These are phyloP conservation scores for Taxidea taxus DNA, from an alignment of 2,113 vertebrate species.

Conservation along the genomic window DNA sequence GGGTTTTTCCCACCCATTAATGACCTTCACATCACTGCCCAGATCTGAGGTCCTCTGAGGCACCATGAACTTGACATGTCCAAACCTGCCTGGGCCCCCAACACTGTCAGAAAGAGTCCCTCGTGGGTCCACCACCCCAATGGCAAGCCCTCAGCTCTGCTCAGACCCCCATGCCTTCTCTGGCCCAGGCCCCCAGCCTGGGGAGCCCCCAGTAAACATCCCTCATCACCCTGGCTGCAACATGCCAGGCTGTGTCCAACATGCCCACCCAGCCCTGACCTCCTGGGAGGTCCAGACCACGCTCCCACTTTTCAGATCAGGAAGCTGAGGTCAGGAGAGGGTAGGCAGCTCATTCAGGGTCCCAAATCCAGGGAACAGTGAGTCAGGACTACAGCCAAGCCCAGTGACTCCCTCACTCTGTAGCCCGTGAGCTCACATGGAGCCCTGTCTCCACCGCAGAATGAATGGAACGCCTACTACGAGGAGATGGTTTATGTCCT, in stretches of 20 bases:
- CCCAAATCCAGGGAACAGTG: neutral
- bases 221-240: neutral
- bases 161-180: neutral
- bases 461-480: constrained; percentile 77
- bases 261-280: neutral
- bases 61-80: rapidly evolving
- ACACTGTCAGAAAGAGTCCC: neutral
- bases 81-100: neutral
- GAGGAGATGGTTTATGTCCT: constrained; percentile 87
- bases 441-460: constrained; percentile 68
- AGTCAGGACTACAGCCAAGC: neutral
- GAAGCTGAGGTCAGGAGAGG: neutral
- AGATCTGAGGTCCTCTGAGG: no score
- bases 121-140: rapidly evolving
- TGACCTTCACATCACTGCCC: neutral
- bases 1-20: neutral
- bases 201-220: neutral
- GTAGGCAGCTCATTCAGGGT: neutral
- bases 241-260: neutral
- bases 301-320: neutral
- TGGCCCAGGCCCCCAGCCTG: neutral
- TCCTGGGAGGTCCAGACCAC: neutral
- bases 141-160: neutral
- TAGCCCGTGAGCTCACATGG: rapidly evolving
- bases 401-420: neutral